phyloP scores from a whole-genome alignment of 2,113 vertebrate species.

The Colinus virginianus region DNA sequence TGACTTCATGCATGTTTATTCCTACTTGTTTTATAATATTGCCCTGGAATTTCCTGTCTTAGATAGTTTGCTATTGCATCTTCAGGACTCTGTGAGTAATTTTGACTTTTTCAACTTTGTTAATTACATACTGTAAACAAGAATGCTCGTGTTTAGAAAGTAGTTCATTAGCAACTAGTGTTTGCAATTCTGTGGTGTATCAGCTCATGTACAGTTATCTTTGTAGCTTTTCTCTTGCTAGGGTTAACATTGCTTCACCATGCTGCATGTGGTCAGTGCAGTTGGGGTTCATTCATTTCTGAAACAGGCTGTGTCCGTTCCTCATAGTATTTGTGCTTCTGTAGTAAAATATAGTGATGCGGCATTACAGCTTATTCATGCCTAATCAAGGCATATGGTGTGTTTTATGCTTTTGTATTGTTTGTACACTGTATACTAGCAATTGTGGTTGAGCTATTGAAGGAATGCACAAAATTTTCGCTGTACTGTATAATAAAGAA shows the following conservation, averaged over 20 bases:
- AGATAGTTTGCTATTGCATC: constrained; percentile 78
- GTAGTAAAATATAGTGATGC: background rate
- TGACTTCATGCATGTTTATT: constrained; percentile 71
- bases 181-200: constrained; percentile 35
- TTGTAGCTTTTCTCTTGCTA: constrained; percentile 9
- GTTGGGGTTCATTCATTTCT: background rate
- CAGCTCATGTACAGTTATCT: constrained; percentile 26
- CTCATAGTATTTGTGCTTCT: background rate
- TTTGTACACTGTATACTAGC: background rate
- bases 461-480: background rate
- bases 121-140: constrained; percentile 66
- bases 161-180: constrained; percentile 29
- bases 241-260: background rate
- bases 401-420: background rate
- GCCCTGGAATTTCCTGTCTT: constrained; percentile 79
- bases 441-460: background rate
- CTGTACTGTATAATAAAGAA: background rate
- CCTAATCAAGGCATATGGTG: background rate
- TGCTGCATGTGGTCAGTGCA: background rate
- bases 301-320: background rate
- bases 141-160: constrained; percentile 64
- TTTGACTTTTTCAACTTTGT: constrained; percentile 68
- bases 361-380: background rate
- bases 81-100: constrained; percentile 83
- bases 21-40: constrained; percentile 69